Percentiles rank a stretch among this genome's conserved stretches.
These are phyloP conservation scores for Tetragnatha versicolor DNA, from an alignment of 1,140 invertebrate species.

Conservation along the genomic window DNA sequence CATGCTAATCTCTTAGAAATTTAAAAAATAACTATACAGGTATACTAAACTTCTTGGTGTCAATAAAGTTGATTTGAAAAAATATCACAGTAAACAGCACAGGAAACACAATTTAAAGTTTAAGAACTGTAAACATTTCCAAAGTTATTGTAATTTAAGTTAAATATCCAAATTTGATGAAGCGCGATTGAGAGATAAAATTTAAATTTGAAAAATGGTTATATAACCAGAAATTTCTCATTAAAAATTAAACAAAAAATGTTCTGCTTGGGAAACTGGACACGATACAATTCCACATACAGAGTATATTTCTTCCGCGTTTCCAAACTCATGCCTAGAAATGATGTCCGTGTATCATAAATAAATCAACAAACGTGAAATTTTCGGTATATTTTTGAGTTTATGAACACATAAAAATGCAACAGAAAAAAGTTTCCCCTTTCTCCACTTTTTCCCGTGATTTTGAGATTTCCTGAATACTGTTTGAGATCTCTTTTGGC, in stretches of 20 bases:
- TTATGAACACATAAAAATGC: not conserved
- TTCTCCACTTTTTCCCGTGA: constrained; percentile 3
- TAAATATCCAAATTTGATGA: not conserved
- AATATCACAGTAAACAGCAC: too few species aligned
- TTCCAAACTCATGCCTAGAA: not conserved
- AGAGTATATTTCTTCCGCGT: not conserved
- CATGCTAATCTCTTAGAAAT: too few species aligned
- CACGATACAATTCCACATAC: not conserved
- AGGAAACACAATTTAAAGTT: too few species aligned
- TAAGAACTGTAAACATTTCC: not conserved
- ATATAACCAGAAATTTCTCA: too few species aligned
- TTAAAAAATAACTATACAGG: too few species aligned
- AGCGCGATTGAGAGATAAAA: too few species aligned
- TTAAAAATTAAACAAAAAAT: too few species aligned
- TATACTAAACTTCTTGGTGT: too few species aligned
- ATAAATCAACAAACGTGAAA: constrained; percentile 4
- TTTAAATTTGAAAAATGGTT: too few species aligned
- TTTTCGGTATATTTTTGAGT: not conserved
- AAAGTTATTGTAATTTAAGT: not conserved
- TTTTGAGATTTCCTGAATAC: constrained; percentile 1
- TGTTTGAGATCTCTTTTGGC: constrained; percentile 34
- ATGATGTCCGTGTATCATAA: not conserved
- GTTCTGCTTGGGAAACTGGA: too few species aligned
- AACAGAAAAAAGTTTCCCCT: too few species aligned
- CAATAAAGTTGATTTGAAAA: too few species aligned